These are phyloP conservation scores for Sanderia malayensis DNA, from an alignment of 30 jellyfish, hydroid and myxozoan species.

Conservation along the genomic window DNA sequence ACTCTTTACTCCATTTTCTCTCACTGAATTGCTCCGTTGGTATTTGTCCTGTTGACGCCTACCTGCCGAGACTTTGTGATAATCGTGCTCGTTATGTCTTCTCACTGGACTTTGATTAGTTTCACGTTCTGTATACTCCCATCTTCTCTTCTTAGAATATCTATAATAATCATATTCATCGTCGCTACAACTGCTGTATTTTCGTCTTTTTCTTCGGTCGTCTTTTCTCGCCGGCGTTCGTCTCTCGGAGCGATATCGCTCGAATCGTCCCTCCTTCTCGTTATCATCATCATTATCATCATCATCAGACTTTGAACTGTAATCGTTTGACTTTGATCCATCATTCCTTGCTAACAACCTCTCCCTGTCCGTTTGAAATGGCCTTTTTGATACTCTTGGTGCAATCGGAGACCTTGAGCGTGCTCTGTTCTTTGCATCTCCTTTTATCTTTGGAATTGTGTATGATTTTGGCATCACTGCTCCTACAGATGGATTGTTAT, in stretches of 20 bases:
- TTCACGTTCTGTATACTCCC: constrained; percentile 1
- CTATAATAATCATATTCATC: constrained; percentile 63
- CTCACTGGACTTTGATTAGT: constrained; percentile 22
- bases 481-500: background rate
- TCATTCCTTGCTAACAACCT: constrained; percentile 3
- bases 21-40: constrained; percentile 21
- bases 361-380: background rate
- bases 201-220: constrained; percentile 52
- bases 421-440: constrained; percentile 22
- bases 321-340: constrained; percentile 45
- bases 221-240: constrained; percentile 62
- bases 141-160: constrained; percentile 30
- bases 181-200: constrained; percentile 70
- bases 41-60: constrained; percentile 5
- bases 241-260: constrained; percentile 41
- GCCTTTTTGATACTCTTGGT: constrained; percentile 2
- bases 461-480: constrained; percentile 39
- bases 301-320: constrained; percentile 54
- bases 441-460: constrained; percentile 34
- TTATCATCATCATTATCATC: constrained; percentile 44
- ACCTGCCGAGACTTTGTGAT: constrained; percentile 21
- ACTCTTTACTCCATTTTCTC: constrained; percentile 22
- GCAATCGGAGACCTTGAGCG: constrained; percentile 56
- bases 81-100: constrained; percentile 29
- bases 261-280: constrained; percentile 25